Evolutionary conservation across 1,140 invertebrate species (phyloP), one percentile per base, ranked within the genome.

Genomic region (Nasonia giraulti): DNA sequence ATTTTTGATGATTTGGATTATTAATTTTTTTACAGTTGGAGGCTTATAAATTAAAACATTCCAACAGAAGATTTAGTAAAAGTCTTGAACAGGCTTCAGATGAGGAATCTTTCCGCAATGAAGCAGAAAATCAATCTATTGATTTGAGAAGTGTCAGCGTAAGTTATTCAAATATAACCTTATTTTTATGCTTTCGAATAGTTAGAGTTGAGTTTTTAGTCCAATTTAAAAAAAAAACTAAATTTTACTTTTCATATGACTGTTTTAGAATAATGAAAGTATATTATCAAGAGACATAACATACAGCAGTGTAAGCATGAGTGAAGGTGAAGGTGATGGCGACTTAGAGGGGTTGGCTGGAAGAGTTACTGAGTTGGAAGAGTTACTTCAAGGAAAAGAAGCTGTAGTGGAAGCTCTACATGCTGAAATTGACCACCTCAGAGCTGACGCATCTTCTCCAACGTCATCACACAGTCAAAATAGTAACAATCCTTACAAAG

Each of bases 261-360:
- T 50, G 31, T 66, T 87, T 37, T 23, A 92, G 91, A 83, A 82
- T 37, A 87, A 88, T 20, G 91, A 91, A 62, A 89, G 88, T 66
- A 82, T 86, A 55, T 91, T 89, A 0, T 91, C 89, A 2, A 87
- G 88, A 73, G 91, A 92, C 68, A 79, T 91, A 37, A 91, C 91
- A 1, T 87, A 91, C 33, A 91, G 90, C 31, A 92, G 91, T 31
- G 88, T 92, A 17, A 92, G 91, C n/a, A 90, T 92, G 88, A 93
- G 92, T 37, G 92, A 93, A 86, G 92, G 91, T 73, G 92, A 93
- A 83, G 91, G 89, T 8, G 92, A 93, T 83, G 89, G 87, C n/a
- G 92, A 93, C 81, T 87, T 93, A 17, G 92, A 93, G 81, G 91
- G 90, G 20, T 89, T 92, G 78, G 90, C 91, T 10, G 91, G 90